Evolutionary conservation across 2,888 invertebrate species (phyloP).

Genomic region (Drosophila subquinaria): DNA sequence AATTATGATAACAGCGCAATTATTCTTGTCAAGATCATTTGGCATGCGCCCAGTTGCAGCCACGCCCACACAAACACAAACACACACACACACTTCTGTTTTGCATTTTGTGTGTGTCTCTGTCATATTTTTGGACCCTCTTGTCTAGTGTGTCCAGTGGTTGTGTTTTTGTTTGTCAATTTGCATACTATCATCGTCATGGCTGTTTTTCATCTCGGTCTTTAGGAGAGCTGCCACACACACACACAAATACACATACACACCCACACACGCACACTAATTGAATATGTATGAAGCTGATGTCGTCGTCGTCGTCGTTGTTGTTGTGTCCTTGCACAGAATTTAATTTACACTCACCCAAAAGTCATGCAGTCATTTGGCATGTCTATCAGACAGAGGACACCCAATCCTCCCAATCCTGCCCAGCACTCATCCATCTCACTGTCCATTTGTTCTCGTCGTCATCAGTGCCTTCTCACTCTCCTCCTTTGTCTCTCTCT

Average conservation of each 20-base stretch:
- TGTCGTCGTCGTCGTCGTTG: conserved; percentile 52
- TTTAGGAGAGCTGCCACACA: conserved; percentile 18
- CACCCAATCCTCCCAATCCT: conserved; percentile 44
- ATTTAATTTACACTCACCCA: conserved; percentile 82
- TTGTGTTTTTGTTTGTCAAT: conserved; percentile 82
- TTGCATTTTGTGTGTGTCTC: conserved; percentile 68
- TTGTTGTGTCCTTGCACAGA: conserved; percentile 69
- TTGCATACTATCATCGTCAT: conserved; percentile 84
- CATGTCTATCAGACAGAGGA: conserved; percentile 73
- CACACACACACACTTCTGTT: conserved; percentile 33
- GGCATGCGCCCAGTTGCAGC: conserved; percentile 55
- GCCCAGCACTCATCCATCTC: conserved; percentile 69
- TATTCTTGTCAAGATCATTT: conserved; percentile 84
- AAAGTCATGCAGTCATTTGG: conserved; percentile 82
- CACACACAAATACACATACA: conserved; percentile 57
- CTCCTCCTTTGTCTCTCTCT: conserved; percentile 11
- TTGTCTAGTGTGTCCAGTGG: conserved; percentile 52
- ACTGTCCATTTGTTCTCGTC: conserved; percentile 76
- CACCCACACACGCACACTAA: conserved; percentile 64
- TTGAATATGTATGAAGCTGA: conserved; percentile 82
- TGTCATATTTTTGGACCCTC: conserved; percentile 67
- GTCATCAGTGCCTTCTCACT: conserved; percentile 43
- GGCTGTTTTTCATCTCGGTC: conserved; percentile 75
- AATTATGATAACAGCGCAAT: conserved; percentile 84
- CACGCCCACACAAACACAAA: conserved; percentile 41